A percentile compares a stretch with the other conserved stretches of the same genome.
phyloP scores from a whole-genome alignment of 2,113 vertebrate species.

The Aythya baeri region DNA sequence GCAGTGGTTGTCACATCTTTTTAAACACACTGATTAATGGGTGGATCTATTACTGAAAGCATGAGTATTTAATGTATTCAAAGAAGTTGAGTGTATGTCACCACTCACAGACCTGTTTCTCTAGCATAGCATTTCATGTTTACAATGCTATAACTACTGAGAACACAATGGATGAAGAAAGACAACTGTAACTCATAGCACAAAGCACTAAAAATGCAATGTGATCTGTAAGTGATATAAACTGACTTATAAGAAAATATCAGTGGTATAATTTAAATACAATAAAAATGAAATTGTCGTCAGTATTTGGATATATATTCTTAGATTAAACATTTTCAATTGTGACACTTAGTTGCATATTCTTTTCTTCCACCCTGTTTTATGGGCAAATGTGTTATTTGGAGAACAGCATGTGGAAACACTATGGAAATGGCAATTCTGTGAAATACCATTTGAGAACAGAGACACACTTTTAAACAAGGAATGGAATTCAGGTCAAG shows the following conservation, averaged over 20 bases:
- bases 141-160: constrained; percentile 3
- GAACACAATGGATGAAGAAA: not conserved
- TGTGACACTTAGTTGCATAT: constrained; percentile 36
- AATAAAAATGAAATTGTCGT: constrained; percentile 14
- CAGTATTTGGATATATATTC: not conserved
- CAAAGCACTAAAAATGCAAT: constrained; percentile 33
- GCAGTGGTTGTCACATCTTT: constrained; percentile 18
- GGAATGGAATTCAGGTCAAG: constrained; percentile 67
- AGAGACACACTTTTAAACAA: constrained; percentile 66
- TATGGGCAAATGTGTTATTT: constrained; percentile 53
- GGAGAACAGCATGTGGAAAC: constrained; percentile 54
- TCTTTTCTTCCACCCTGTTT: constrained; percentile 51
- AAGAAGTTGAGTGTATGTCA: constrained; percentile 41
- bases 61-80: constrained; percentile 44
- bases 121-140: not conserved
- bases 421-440: constrained; percentile 60
- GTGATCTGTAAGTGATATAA: constrained; percentile 22
- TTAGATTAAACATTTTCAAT: constrained; percentile 32
- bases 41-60: constrained; percentile 54
- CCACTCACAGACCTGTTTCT: constrained; percentile 4
- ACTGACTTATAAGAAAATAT: constrained; percentile 30
- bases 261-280: constrained; percentile 2
- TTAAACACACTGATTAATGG: constrained; percentile 48
- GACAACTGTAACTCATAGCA: constrained; percentile 18
- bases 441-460: constrained; percentile 65